phyloP scores from a whole-genome alignment of 2,113 vertebrate species.

The Phrynocephalus versicolor region DNA sequence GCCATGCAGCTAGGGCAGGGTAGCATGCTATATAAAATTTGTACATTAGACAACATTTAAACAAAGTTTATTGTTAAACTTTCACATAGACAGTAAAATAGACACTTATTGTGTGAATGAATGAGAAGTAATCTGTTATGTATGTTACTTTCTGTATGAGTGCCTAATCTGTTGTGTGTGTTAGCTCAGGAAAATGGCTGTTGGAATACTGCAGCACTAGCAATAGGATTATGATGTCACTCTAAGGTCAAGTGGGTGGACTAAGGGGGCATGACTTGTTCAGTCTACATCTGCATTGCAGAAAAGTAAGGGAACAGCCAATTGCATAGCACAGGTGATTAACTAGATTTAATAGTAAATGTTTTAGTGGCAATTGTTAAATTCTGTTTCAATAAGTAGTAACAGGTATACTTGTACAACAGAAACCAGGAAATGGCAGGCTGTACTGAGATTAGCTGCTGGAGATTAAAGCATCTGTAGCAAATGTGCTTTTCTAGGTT shows the following conservation, averaged over 20 bases:
- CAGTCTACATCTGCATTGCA: neutral
- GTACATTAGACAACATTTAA: neutral
- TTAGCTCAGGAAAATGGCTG: conserved; percentile 21
- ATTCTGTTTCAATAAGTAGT: conserved; percentile 36
- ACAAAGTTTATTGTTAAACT: neutral
- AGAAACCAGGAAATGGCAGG: conserved; percentile 37
- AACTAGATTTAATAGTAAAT: conserved; percentile 42
- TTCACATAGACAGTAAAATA: neutral
- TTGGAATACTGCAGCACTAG: neutral
- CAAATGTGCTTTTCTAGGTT: conserved; percentile 40
- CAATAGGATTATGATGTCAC: conserved; percentile 59
- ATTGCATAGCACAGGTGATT: conserved; percentile 1
- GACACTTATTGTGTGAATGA: neutral
- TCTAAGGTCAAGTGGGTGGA: neutral
- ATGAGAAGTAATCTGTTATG: neutral
- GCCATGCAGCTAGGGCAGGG: neutral
- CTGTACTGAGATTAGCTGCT: conserved; percentile 70
- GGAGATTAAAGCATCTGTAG: conserved; percentile 55
- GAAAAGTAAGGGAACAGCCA: conserved; percentile 20
- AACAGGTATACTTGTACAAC: conserved; percentile 28
- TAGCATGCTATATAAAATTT: neutral
- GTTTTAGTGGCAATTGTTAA: conserved; percentile 6
- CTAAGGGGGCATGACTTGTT: neutral
- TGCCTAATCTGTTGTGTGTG: too few relatives aligned
- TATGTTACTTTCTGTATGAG: neutral